Base-by-base conservation (phyloP, 2,113 vertebrate species). In the Casuarius casuarius region DNA sequence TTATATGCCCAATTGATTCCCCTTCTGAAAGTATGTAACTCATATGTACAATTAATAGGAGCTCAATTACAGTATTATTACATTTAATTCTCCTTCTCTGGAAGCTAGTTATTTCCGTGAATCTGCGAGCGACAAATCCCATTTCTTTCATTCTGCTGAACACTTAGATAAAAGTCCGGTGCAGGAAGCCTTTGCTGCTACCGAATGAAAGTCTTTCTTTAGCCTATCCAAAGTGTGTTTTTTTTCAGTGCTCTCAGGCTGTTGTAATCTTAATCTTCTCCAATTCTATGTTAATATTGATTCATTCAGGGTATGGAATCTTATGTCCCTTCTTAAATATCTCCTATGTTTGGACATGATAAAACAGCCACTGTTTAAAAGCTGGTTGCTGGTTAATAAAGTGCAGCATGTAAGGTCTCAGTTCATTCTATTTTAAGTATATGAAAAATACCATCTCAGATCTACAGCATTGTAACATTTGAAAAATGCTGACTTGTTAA, bases 401-500 rank as follows among this genome's bases (percentile, higher is more conserved):
- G 7, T 73, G 22, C 16, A 2, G 5, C 25, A 28, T 59, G 31
- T 58, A 40, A 87, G 33, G 59, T 77, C 26, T 73, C 46, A 86
- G 21, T 84, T 96, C 8, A 42, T 74, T 77, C 49, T 88, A 49
- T 73, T 91, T 85, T 66, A 80, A 38, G 62, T 54, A 92, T 59
- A 75, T 56, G 10, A 90, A 87, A 90, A 93, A 74, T 84, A 62
- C 23, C 12, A 59, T 92, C 93, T 93, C 19, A 71, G 13, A 59
- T 62, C 35, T 77, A 66, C n/a, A 54, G 9, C 48, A 73, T 62
- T 82, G 33, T 90, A 94, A 76, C 54, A 90, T 84, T 92, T 90
- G 23, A 77, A 88, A 95, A 96, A 88, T 94, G 29, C 59, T 93
- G 67, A 80, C 58, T 86, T 87, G 20, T 86, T 93, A 76, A 87